Conservation (phyloP, 2,888 invertebrate genomes). For the Meiosimyza platycephala region DNA sequence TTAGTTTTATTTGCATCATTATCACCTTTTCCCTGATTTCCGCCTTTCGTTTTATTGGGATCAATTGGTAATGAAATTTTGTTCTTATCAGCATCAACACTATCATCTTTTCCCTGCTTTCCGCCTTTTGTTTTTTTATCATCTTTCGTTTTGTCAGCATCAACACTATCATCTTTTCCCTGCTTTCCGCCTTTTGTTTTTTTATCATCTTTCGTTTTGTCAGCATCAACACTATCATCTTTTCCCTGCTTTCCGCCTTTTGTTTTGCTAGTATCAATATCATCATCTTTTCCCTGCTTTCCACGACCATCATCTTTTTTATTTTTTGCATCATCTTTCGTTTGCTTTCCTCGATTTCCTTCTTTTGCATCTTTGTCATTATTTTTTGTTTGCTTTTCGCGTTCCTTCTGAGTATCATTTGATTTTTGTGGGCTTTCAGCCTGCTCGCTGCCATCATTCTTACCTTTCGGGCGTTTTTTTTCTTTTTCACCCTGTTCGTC, state of each 20-base stretch:
- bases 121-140: not conserved
- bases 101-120: not conserved
- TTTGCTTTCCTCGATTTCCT: slow-evolving; percentile 3
- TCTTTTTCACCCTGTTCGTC: slow-evolving; percentile 8
- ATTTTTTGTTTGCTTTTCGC: slow-evolving; percentile 7
- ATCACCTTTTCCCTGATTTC: not conserved
- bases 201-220: slow-evolving; percentile 5
- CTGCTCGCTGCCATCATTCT: slow-evolving; percentile 3
- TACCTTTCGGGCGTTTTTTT: slow-evolving; percentile 3
- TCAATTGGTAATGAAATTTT: too few species aligned
- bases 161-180: not conserved
- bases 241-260: not conserved
- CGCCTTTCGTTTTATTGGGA: slow-evolving; percentile 15
- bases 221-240: not conserved
- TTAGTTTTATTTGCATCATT: slow-evolving; percentile 24
- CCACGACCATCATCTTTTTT: too few species aligned
- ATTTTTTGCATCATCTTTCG: not conserved
- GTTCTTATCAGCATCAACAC: not conserved
- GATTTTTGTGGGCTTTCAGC: too few species aligned
- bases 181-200: slow-evolving; percentile 18
- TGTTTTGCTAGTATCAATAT: too few species aligned
- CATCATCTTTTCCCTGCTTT: not conserved
- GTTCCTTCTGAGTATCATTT: too few species aligned
- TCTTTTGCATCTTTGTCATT: slow-evolving; percentile 22
- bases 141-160: not conserved